These are phyloP conservation scores for Rhombomys opimus DNA, from an alignment of 2,113 vertebrate species.

Conservation along the genomic window DNA sequence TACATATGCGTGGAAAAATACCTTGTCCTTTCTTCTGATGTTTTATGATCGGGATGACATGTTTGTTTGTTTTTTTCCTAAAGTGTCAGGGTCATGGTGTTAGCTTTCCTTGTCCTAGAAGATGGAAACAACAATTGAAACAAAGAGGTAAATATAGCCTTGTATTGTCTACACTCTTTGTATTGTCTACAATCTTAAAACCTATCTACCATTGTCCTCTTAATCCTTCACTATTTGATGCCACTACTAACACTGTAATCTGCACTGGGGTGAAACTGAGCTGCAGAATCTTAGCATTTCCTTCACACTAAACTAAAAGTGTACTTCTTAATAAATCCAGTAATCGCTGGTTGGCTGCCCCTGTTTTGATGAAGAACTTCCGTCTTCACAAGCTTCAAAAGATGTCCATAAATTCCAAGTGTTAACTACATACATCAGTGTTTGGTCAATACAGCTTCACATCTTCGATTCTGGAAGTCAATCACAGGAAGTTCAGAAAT, in stretches of 20 bases:
- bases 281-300: neutral
- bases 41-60: constrained; percentile 38
- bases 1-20: constrained; percentile 38
- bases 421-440: neutral
- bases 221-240: neutral
- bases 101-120: constrained; percentile 45
- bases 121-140: neutral
- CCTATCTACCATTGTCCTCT: neutral
- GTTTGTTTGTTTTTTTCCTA: neutral
- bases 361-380: too few relatives aligned
- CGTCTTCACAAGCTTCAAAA: neutral
- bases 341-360: neutral
- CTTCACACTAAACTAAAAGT: neutral
- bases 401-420: neutral
- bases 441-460: neutral
- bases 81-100: neutral
- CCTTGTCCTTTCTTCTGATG: constrained; percentile 31
- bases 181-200: neutral
- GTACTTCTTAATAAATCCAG: neutral
- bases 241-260: neutral
- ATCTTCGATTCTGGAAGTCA: neutral
- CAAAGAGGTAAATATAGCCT: neutral
- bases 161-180: neutral
- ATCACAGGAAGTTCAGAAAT: neutral
- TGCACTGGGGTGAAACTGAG: neutral